Percentiles rank a stretch among this genome's conserved stretches.
Evolutionary conservation across 2,888 invertebrate species (phyloP).

Genomic region (Rhagophthalmus giganteus): DNA sequence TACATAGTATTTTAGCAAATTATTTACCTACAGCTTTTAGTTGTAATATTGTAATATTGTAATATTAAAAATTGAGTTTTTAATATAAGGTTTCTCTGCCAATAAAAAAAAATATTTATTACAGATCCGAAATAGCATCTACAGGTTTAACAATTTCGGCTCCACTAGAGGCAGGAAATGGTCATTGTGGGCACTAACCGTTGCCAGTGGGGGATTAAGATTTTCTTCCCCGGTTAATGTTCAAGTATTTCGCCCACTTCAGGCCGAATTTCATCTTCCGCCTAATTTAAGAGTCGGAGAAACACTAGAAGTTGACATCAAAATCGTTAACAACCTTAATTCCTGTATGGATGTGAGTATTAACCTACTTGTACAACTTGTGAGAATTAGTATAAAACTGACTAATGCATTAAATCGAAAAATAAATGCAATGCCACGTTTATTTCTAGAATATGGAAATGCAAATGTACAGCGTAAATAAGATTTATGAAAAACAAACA

Average conservation of each 20-base stretch:
- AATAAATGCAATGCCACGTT: too few relatives aligned
- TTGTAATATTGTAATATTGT: too few relatives aligned
- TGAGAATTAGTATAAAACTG: too few relatives aligned
- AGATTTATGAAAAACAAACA: too few relatives aligned
- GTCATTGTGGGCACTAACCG: constrained; percentile 66
- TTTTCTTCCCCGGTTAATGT: constrained; percentile 65
- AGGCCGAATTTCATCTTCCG: constrained; percentile 65
- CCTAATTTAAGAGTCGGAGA: constrained; percentile 65
- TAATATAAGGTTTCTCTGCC: too few relatives aligned
- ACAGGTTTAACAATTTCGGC: constrained; percentile 63
- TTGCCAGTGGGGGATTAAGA: constrained; percentile 58
- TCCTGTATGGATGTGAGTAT: constrained; percentile 71
- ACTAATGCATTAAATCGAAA: too few relatives aligned
- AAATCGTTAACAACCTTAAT: constrained; percentile 69
- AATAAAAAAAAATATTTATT: constrained; percentile 18
- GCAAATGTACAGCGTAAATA: too few relatives aligned
- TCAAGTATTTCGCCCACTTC: constrained; percentile 65
- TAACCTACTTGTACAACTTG: too few relatives aligned
- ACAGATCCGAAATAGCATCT: constrained; percentile 61
- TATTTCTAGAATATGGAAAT: too few relatives aligned
- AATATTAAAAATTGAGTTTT: too few relatives aligned
- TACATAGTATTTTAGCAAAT: too few relatives aligned
- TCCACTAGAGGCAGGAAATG: constrained; percentile 66
- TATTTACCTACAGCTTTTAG: too few relatives aligned
- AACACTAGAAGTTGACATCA: constrained; percentile 69